These are phyloP conservation scores for Tenebrio molitor DNA, from an alignment of 1,140 invertebrate genomes.

Conservation along the genomic window DNA sequence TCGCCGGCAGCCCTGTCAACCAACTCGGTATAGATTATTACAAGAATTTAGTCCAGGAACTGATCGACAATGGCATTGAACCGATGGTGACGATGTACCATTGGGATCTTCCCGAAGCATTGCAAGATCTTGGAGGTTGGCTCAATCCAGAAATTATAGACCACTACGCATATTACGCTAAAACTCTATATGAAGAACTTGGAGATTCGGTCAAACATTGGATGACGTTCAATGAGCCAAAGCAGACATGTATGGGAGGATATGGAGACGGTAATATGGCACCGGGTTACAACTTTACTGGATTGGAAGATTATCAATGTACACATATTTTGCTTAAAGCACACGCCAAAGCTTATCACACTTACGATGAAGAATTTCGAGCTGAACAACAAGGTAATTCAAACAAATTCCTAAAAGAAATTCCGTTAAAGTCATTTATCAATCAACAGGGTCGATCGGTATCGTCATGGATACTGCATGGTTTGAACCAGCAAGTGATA, in stretches of 20 bases:
- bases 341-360: slow-evolving; percentile 52
- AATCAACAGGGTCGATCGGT: slow-evolving; percentile 64
- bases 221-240: slow-evolving; percentile 70
- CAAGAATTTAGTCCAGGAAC: slow-evolving; percentile 70
- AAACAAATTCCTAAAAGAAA: slow-evolving; percentile 20
- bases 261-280: not conserved
- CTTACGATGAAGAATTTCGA: slow-evolving; percentile 58
- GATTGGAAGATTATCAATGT: not conserved
- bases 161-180: slow-evolving; percentile 63
- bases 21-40: slow-evolving; percentile 75
- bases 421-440: slow-evolving; percentile 62
- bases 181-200: slow-evolving; percentile 52
- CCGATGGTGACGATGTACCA: slow-evolving; percentile 72
- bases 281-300: not conserved
- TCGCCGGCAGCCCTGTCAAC: slow-evolving; percentile 62
- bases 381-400: slow-evolving; percentile 51
- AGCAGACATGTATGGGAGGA: not conserved
- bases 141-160: slow-evolving; percentile 58
- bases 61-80: slow-evolving; percentile 69
- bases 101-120: slow-evolving; percentile 62
- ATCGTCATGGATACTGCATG: slow-evolving; percentile 26
- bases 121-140: slow-evolving; percentile 63
- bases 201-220: slow-evolving; percentile 61
- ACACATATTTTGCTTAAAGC: not conserved
- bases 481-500: slow-evolving; percentile 63